A percentile compares a stretch with the other conserved stretches of the same genome.
phyloP scores from a whole-genome alignment of 2,797 vertebrate genomes.

The Mormyrus proboscirostris region DNA sequence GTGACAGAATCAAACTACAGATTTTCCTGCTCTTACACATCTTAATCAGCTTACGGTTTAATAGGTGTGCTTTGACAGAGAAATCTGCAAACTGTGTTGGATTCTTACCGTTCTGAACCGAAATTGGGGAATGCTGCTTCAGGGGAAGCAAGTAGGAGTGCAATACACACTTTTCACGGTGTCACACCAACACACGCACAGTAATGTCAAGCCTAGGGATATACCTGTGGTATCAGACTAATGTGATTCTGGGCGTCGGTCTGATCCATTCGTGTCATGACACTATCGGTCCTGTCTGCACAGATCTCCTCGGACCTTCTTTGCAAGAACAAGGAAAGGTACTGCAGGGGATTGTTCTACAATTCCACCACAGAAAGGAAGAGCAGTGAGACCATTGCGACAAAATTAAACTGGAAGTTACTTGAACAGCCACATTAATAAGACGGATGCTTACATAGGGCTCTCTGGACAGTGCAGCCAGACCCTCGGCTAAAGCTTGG shows the following conservation, averaged over 20 bases:
- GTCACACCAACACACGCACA: neutral
- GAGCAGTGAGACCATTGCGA: neutral
- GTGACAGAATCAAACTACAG: neutral
- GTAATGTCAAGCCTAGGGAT: neutral
- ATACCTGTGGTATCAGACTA: slow-evolving; percentile 1
- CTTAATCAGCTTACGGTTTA: neutral
- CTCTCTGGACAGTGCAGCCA: slow-evolving; percentile 53
- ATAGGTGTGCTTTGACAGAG: neutral
- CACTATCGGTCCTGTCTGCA: slow-evolving; percentile 21
- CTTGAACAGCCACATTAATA: neutral
- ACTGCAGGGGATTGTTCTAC: slow-evolving; percentile 66
- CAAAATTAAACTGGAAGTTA: neutral
- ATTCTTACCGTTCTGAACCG: neutral
- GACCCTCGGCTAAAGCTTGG: slow-evolving; percentile 54
- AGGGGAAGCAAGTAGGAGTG: neutral
- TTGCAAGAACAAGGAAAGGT: slow-evolving; percentile 60
- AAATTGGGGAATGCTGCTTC: neutral
- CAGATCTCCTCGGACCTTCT: slow-evolving; percentile 40
- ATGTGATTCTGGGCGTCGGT: neutral
- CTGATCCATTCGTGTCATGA: slow-evolving; percentile 14
- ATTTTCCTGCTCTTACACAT: neutral
- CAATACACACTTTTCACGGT: neutral
- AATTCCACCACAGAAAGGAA: slow-evolving; percentile 10
- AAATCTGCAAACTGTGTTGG: neutral
- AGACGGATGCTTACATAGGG: slow-evolving; percentile 46